Percentiles rank a stretch among this genome's conserved stretches.
These are phyloP conservation scores for Epirrita christyi DNA, from an alignment of 2,888 invertebrate genomes.

Conservation along the genomic window DNA sequence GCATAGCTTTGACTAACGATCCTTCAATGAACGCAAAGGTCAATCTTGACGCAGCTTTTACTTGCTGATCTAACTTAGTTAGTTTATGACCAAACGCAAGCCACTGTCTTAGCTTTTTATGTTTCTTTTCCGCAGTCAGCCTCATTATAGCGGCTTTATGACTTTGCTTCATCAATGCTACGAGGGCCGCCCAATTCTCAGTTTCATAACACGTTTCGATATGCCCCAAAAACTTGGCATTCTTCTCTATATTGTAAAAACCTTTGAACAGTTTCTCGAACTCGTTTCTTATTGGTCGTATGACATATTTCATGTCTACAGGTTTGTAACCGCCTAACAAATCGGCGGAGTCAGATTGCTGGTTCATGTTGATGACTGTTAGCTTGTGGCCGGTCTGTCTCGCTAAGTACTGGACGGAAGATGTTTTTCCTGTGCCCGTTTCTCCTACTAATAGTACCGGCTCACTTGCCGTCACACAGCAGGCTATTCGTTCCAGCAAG, in stretches of 20 bases:
- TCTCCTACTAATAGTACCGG: conserved; percentile 98
- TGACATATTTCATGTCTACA: conserved; percentile 93
- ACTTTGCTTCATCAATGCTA: conserved; percentile 91
- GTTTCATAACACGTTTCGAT: conserved; percentile 90
- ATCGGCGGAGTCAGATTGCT: conserved; percentile 98
- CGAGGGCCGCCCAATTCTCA: conserved; percentile 89
- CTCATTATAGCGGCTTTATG: conserved; percentile 86
- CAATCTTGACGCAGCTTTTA: conserved; percentile 88
- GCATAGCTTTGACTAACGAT: conserved; percentile 95
- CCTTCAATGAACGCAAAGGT: conserved; percentile 98
- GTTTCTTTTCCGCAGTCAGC: conserved; percentile 64
- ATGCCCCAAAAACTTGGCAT: conserved; percentile 92
- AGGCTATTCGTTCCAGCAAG: conserved; percentile 94
- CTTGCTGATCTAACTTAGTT: conserved; percentile 88
- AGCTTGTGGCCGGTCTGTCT: conserved; percentile 93
- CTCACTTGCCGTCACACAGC: conserved; percentile 92
- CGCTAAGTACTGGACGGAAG: conserved; percentile 96
- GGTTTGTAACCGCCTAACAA: conserved; percentile 99
- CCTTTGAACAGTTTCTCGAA: conserved; percentile 93
- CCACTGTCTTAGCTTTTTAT: conserved; percentile 85
- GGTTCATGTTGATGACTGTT: conserved; percentile 98
- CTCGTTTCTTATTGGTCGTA: conserved; percentile 92
- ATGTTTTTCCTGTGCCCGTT: conserved; percentile 99
- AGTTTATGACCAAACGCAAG: conserved; percentile 87
- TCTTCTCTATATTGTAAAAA: conserved; percentile 91